Evolutionary conservation across 2,113 vertebrate species (phyloP), one percentile per base, ranked within the genome.

Genomic region (Pungitius pungitius): DNA sequence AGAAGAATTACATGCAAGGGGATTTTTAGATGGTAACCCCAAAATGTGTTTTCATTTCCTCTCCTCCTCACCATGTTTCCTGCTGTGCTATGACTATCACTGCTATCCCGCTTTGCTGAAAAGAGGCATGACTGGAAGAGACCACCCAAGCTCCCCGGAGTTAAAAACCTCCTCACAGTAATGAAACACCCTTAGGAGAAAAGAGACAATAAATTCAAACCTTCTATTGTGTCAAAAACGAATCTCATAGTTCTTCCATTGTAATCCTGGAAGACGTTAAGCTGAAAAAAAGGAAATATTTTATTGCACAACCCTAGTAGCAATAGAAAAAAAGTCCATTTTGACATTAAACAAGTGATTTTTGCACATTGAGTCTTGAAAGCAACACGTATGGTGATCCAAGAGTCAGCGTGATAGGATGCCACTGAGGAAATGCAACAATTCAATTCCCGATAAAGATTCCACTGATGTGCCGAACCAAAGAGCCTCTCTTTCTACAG

Each of bases 41-140:
- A 81, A 85, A 78, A 87, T 89, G 40, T 81, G 75, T 54, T 87
- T 65, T 45, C 27, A 77, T 78, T 78, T 85, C 77, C 82, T 81
- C 43, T 52, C 43, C 33, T 64, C 57, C 40, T 51, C 69, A 1
- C 13, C 43, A 17, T 24, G 61, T 20, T 57, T 66, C 68, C 77
- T 60, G 12, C 37, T 60, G 62, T 59, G 60, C 20, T 59, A 55
- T 40, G 55, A 37, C 22, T 37, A 57, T 51, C 52, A 18, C 37
- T 56, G 55, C 51, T 12, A 24, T 15, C 30, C 26, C 22, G 3
- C 27, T 57, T 68, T 11, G 35, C 30, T 69, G 45, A 58, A 77
- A 72, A 69, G 33, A 69, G 70, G 56, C 26, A 12, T 30, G 40
- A 63, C 5, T 18, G 27, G 42, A 22, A 63, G 37, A 74, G 6